These are phyloP conservation scores for Mellivora capensis DNA, from an alignment of 2,113 vertebrate genomes.

Conservation along the genomic window DNA sequence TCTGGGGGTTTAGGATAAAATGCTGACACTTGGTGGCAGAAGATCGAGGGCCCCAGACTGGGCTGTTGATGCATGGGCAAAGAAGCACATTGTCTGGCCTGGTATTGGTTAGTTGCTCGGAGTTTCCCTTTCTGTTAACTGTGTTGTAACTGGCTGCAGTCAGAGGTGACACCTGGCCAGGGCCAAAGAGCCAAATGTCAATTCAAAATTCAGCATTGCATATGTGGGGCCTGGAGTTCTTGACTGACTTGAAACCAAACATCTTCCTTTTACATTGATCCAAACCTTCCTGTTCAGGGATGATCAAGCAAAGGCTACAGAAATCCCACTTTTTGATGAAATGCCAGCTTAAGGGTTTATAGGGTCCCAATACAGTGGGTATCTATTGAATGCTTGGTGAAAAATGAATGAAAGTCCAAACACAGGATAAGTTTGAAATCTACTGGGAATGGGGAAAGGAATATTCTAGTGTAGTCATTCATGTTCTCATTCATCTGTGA, in stretches of 20 bases:
- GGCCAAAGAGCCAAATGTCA: background rate
- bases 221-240: background rate
- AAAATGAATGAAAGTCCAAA: background rate
- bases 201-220: background rate
- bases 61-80: background rate
- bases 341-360: background rate
- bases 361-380: background rate
- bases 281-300: background rate
- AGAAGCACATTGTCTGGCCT: background rate
- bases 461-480: background rate
- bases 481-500: background rate
- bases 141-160: background rate
- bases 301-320: background rate
- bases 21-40: background rate
- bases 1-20: background rate
- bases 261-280: background rate
- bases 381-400: background rate
- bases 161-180: background rate
- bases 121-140: background rate
- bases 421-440: background rate
- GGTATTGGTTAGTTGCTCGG: constrained; percentile 28
- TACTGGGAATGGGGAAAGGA: background rate
- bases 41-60: background rate
- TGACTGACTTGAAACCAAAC: background rate
- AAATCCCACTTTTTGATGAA: background rate